Percentiles rank a stretch among this genome's conserved stretches.
These are phyloP conservation scores for Mactra quadrangularis DNA, from an alignment of 1,140 invertebrate genomes.

Conservation along the genomic window DNA sequence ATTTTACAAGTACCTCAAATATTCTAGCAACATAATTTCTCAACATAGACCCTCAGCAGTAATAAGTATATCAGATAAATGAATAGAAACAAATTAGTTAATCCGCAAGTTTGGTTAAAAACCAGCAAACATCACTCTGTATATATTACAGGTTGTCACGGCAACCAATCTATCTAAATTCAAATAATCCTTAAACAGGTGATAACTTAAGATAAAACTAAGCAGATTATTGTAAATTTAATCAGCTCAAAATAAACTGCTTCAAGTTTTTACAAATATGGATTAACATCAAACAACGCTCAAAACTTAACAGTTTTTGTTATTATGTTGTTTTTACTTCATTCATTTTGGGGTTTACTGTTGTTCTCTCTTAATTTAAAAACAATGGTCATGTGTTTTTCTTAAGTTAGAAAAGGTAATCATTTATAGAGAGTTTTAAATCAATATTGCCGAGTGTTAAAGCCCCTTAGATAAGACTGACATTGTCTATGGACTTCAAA, in stretches of 20 bases:
- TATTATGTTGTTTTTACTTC: background rate
- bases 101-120: conserved; percentile 12
- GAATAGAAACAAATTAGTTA: background rate
- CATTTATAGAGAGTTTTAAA: no score
- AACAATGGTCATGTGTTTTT: no score
- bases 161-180: conserved; percentile 9
- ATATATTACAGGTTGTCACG: conserved; percentile 36
- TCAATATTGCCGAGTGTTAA: no score
- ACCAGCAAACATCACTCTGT: conserved; percentile 6
- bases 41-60: background rate
- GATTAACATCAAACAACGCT: conserved; percentile 16
- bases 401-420: no score
- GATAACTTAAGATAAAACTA: conserved; percentile 23
- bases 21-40: background rate
- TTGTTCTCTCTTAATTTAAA: no score
- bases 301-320: background rate
- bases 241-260: background rate
- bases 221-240: conserved; percentile 14
- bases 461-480: no score
- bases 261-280: background rate
- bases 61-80: background rate
- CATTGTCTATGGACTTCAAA: no score
- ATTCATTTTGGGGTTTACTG: background rate
- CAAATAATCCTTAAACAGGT: conserved; percentile 18
- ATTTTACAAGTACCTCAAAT: no score